A percentile compares a stretch with the other conserved stretches of the same genome.
Conservation (phyloP, 2,113 vertebrate genomes). For the Aegotheles bennettii region DNA sequence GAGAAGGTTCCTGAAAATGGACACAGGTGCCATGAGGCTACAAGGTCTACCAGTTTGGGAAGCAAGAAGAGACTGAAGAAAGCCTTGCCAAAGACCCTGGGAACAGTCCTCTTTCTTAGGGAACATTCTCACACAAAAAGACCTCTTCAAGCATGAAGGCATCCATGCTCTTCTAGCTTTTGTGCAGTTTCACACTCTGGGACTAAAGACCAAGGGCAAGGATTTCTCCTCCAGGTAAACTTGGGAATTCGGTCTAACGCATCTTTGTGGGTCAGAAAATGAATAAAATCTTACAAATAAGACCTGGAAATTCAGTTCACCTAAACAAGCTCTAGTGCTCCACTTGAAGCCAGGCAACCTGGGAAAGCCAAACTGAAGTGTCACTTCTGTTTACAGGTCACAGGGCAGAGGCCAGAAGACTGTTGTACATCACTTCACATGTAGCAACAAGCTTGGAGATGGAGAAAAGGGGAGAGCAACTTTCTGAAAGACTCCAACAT, state of each 20-base stretch:
- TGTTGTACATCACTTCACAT: background rate
- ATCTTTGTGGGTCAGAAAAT: background rate
- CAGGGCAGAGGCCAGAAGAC: background rate
- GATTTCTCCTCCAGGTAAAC: background rate
- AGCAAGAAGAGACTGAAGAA: background rate
- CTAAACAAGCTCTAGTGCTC: background rate
- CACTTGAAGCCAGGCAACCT: background rate
- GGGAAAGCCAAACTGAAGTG: background rate
- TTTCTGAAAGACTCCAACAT: background rate
- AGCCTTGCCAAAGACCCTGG: background rate
- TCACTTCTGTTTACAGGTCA: background rate
- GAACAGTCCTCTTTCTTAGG: background rate
- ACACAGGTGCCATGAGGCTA: background rate
- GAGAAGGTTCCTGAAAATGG: background rate
- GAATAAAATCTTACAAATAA: background rate
- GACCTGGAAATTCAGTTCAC: background rate
- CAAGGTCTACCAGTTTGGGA: background rate
- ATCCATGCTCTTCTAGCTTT: background rate
- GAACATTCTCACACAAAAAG: background rate
- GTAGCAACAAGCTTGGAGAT: background rate
- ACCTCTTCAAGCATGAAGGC: accelerated
- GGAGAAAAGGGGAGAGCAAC: background rate
- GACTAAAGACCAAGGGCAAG: background rate
- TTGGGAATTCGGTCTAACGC: background rate
- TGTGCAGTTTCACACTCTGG: background rate